Percentiles rank a stretch among this genome's conserved stretches.
These are phyloP conservation scores for Riparia riparia DNA, from an alignment of 2,113 vertebrate species.

Conservation along the genomic window DNA sequence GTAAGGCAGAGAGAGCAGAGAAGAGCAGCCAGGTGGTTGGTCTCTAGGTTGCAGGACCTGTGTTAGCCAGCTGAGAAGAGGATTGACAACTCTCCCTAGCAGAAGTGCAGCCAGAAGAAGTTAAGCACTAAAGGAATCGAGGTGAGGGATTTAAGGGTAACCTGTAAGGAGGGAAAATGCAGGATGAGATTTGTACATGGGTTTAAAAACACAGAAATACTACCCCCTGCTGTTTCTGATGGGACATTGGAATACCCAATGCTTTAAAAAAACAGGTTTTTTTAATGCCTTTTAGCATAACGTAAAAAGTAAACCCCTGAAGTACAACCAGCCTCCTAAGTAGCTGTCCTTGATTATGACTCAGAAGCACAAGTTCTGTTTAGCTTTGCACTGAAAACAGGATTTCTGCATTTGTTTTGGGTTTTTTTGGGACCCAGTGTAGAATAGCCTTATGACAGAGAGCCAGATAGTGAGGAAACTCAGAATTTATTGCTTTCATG, in stretches of 20 bases:
- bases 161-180: not conserved
- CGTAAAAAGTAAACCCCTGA: not conserved
- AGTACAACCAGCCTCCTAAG: not conserved
- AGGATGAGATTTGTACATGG: not conserved
- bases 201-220: slow-evolving; percentile 41
- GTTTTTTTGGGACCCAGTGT: accelerated
- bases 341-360: not conserved
- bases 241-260: not conserved
- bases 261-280: accelerated
- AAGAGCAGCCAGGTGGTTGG: not conserved
- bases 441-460: not conserved
- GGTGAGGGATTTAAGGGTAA: not conserved
- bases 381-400: not conserved
- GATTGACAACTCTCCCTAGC: not conserved
- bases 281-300: not conserved
- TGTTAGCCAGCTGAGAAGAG: not conserved
- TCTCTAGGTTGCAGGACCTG: not conserved
- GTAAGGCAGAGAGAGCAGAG: not conserved
- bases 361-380: not conserved
- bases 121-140: not conserved
- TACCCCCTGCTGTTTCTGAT: slow-evolving; percentile 56
- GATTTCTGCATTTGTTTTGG: not conserved
- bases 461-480: not conserved
- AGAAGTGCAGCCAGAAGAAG: not conserved
- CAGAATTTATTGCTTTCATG: slow-evolving; percentile 24